Evolutionary conservation across 1,140 invertebrate species (phyloP).

Genomic region (Paraescarpia echinospica): DNA sequence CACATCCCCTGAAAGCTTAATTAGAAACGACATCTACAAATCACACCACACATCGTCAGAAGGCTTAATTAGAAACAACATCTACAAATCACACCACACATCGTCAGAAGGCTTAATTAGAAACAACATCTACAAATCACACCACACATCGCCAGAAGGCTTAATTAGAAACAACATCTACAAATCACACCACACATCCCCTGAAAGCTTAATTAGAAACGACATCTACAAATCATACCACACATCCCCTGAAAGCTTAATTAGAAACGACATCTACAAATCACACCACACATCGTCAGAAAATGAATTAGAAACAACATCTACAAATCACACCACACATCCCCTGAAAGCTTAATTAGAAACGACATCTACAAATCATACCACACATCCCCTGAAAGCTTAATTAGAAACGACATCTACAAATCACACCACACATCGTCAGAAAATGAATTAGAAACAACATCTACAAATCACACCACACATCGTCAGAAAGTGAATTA

Average conservation of each 20-base stretch:
- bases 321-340: neutral
- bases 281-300: neutral
- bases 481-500: neutral
- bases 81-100: no score
- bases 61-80: no score
- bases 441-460: neutral
- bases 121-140: no score
- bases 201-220: neutral
- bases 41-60: neutral
- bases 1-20: neutral
- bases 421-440: neutral
- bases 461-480: neutral
- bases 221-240: no score
- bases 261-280: no score
- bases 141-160: neutral
- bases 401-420: no score
- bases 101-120: no score
- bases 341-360: neutral
- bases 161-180: neutral
- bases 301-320: neutral
- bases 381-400: no score
- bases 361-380: no score
- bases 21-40: neutral
- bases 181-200: neutral
- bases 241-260: no score